phyloP scores from a whole-genome alignment of 2,888 invertebrate genomes.

The Lasius platythorax region DNA sequence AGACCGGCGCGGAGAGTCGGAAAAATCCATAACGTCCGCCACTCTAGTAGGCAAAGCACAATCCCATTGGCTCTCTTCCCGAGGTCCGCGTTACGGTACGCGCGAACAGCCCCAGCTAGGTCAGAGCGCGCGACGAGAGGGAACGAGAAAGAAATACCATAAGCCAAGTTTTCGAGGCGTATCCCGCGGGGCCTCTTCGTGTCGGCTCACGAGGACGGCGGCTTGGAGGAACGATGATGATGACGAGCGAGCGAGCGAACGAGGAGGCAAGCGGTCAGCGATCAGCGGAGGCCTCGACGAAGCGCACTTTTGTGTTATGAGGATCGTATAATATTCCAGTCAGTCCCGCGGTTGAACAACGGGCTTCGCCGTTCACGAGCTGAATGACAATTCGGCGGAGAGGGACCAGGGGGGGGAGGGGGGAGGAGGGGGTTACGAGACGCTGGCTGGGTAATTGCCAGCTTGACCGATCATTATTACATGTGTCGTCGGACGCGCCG shows the following conservation, averaged over 20 bases:
- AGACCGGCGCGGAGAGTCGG: constrained; percentile 54
- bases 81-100: constrained; percentile 44
- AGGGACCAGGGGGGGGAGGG: background rate
- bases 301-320: constrained; percentile 81
- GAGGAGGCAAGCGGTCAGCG: constrained; percentile 59
- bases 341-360: constrained; percentile 84
- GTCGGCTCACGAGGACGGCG: constrained; percentile 37
- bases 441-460: constrained; percentile 85
- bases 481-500: constrained; percentile 63
- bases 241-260: constrained; percentile 55
- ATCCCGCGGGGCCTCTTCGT: constrained; percentile 50
- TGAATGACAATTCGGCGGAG: constrained; percentile 82
- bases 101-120: constrained; percentile 38
- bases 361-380: constrained; percentile 81
- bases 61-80: constrained; percentile 76
- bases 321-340: constrained; percentile 84
- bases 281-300: constrained; percentile 66
- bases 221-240: constrained; percentile 55
- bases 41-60: constrained; percentile 81
- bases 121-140: constrained; percentile 57
- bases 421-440: constrained; percentile 35
- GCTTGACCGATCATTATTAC: constrained; percentile 83
- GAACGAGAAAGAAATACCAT: constrained; percentile 44
- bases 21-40: constrained; percentile 78
- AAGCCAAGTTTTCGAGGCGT: constrained; percentile 75